Evolutionary conservation across 2,888 invertebrate genomes (phyloP), one percentile per base, ranked within the genome.

Genomic region (Coleophora flavipennella): DNA sequence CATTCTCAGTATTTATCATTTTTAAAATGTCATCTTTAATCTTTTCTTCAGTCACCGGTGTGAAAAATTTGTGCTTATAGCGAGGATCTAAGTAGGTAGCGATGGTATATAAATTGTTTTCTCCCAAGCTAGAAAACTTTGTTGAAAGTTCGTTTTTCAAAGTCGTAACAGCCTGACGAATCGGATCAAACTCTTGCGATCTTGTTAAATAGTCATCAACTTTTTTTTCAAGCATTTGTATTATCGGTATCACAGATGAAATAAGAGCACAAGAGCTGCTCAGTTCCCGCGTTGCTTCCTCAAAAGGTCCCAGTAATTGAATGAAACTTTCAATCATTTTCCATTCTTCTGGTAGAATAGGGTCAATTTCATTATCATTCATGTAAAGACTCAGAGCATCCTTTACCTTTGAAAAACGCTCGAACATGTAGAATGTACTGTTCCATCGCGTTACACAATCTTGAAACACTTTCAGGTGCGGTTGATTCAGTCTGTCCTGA

Each of bases 11-110:
- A n/a, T n/a, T n/a, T n/a, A n/a, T n/a, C n/a, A n/a, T n/a, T n/a
- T n/a, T n/a, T n/a, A n/a, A n/a, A n/a, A n/a, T n/a, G n/a, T n/a
- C n/a, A n/a, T n/a, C n/a, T n/a, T n/a, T n/a, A n/a, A n/a, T n/a
- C n/a, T n/a, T n/a, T n/a, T n/a, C n/a, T n/a, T n/a, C n/a, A n/a
- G n/a, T n/a, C n/a, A n/a, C n/a, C n/a, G n/a, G n/a, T n/a, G n/a
- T 49, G 37, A 43, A 44, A 49, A 46, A 45, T 41, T 48, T 50
- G 36, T 55, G 43, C 45, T 55, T 57, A 48, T 55, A 57, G 46
- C 55, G 50, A 49, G 52, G 51, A 44, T 56, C 58, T 50, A 55
- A 46, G 41, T 50, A 52, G 35, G 50, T 55, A 35, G 53, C 47
- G 31, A 56, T 53, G 38, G 36, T 38, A 51, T 45, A 56, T 46